Conservation (phyloP, 1,140 invertebrate genomes). For the Aphis craccivora region DNA sequence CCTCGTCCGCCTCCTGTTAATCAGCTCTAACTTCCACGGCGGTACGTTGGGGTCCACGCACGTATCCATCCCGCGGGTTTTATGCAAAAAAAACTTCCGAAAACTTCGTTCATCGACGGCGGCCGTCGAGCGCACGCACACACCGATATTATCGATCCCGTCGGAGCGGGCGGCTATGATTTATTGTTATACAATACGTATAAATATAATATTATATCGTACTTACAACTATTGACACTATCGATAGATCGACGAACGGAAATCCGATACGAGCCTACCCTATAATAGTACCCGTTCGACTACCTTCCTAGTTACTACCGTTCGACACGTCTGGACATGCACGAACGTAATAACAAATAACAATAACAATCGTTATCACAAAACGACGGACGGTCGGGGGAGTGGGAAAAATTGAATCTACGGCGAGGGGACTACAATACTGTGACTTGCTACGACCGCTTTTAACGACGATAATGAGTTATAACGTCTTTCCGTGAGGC, state of each 20-base stretch:
- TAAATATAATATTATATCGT: too few relatives aligned
- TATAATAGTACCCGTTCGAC: background rate
- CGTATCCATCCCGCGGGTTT: constrained; percentile 26
- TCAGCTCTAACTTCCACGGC: constrained; percentile 79
- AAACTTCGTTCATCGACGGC: background rate
- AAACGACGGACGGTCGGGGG: background rate
- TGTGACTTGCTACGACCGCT: background rate
- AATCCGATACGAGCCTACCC: background rate
- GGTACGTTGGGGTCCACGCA: constrained; percentile 65
- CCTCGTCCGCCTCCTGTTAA: constrained; percentile 70
- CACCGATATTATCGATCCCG: background rate
- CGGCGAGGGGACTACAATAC: background rate
- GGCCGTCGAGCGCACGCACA: background rate
- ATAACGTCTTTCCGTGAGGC: background rate
- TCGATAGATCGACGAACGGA: background rate
- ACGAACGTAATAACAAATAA: background rate
- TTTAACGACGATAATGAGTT: background rate
- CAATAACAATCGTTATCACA: background rate
- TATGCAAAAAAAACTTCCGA: background rate
- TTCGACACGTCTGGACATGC: background rate
- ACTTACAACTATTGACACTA: background rate
- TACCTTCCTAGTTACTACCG: background rate
- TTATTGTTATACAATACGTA: background rate
- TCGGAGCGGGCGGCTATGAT: background rate
- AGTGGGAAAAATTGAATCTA: background rate